Base-by-base conservation (phyloP, 2,888 invertebrate genomes). In the Cataglyphis albicans region DNA sequence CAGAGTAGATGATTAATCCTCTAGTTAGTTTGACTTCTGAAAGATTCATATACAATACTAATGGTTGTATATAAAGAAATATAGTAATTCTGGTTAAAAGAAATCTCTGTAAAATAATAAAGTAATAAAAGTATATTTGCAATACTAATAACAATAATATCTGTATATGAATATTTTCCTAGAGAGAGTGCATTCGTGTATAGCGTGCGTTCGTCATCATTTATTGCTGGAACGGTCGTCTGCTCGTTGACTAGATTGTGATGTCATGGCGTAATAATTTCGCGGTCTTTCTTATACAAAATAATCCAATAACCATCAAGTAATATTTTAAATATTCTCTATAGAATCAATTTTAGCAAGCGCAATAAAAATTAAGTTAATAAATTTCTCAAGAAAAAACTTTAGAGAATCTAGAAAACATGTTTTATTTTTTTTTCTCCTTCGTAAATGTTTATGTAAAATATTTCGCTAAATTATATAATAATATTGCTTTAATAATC, bases 201-300 rank as follows among this genome's bases (percentile, higher is more conserved):
- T 70, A 57, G 18, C 7, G 18, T 32, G 4, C 57, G 59, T 72
- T 80, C 72, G 78, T 72, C 78, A 72, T 72, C 44, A 41, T 59
- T 78, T 57, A 70, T 59, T 57, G 18, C 32, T 59, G 72, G 59
- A 72, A 80, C 18, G 25, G 59, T 75, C 52, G 18, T 70, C 25
- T 80, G 72, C 18, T 57, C 55, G 55, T 41, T 6, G 29, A 67
- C 67, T 72, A 61, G 72, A 80, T 80, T 80, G n/a, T n/a, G n/a
- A 44, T 59, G 48, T 80, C 59, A 80, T 48, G 35, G 32, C 21
- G 25, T 80, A 80, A 52, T 52, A 68, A 78, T 59, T 78, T 59
- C 15, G 68, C n/a, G 68, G 29, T 57, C 59, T 48, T 59, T 72
- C 35, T 44, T 72, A 44, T 78, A 7, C 6, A 32, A 72, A 72